Base-by-base conservation (phyloP, 2,113 vertebrate genomes). In the Bambusicola thoracicus region DNA sequence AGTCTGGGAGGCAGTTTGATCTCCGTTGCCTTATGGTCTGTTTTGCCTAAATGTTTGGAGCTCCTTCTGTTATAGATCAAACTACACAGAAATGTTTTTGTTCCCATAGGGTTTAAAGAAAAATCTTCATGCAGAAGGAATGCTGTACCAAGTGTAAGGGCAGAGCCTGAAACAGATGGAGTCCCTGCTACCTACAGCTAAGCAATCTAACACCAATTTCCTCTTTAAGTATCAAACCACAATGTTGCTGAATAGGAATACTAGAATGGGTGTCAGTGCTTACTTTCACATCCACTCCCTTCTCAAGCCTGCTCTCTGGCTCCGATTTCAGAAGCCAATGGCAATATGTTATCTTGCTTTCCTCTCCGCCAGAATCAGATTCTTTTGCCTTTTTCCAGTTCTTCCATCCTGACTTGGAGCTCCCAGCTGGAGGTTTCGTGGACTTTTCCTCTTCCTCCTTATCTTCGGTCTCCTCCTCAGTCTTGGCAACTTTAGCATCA, bases 311-410 rank as follows among this genome's bases (percentile, higher is more conserved):
- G 96, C 98, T 99, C 91, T 99, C 99, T 2, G 99, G 99, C 74
- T 99, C 99, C 15, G 99, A 99, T 92, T 99, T 99, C 98, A 99
- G 98, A 90, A 99, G 97, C 99, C 99, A 99, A 95, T 95, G 97
- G 34, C 88, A 92, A 70, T 97, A 97, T 0, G 62, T 63, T 15
- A 92, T 77, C 94, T 96, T 90, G 95, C 76, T 44, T 77, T 87
- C 93, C 87, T 91, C 69, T 18, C 72, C 68, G 49, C 53, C 10
- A 3, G 77, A 11, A 55, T 91, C 63, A 0, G 89, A 69, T 46
- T 84, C 84, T 79, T 89, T 91, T 55, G 93, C 62, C 58, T 96
- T 92, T 73, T 82, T 95, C 87, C 68, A 88, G 38, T 85, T 96
- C 65, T 75, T 92, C 75, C 90, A 82, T 58, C 78, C 89, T 36